Conservation (phyloP, 2,113 vertebrate species). For the Osmerus eperlanus region DNA sequence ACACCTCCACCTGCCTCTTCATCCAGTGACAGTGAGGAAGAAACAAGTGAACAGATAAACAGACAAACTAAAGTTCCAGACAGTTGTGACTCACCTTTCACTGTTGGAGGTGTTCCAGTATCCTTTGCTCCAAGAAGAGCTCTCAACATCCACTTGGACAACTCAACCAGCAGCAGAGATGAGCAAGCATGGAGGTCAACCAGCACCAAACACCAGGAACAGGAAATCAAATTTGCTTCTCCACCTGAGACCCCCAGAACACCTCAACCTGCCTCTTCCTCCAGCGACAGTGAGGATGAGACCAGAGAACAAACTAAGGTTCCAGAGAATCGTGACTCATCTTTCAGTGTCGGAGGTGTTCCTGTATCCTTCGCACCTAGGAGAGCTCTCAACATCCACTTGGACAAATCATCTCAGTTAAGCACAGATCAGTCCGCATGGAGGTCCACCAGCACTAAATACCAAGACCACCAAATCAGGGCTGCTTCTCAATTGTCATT, state of each 20-base stretch:
- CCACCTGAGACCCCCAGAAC: background rate
- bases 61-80: constrained; percentile 3
- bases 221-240: too few relatives aligned
- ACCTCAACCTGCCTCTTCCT: background rate
- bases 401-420: constrained; percentile 33
- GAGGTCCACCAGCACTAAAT: constrained; percentile 6
- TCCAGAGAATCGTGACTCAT: constrained; percentile 7
- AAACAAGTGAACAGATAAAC: constrained; percentile 13
- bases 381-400: constrained; percentile 32
- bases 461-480: too few relatives aligned
- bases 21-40: constrained; percentile 35
- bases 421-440: constrained; percentile 32
- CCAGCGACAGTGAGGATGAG: constrained; percentile 32
- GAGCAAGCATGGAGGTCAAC: background rate
- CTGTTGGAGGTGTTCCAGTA: constrained; percentile 23
- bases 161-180: constrained; percentile 40
- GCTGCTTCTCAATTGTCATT: background rate
- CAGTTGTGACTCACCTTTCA: constrained; percentile 25
- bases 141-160: constrained; percentile 39
- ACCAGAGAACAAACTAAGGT: background rate
- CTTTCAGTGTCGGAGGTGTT: constrained; percentile 33
- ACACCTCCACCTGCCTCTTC: constrained; percentile 17
- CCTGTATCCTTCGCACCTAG: background rate
- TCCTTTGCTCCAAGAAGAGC: background rate
- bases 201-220: too few relatives aligned